Base-by-base conservation (phyloP, 2,113 vertebrate genomes). In the Archilochus colubris region DNA sequence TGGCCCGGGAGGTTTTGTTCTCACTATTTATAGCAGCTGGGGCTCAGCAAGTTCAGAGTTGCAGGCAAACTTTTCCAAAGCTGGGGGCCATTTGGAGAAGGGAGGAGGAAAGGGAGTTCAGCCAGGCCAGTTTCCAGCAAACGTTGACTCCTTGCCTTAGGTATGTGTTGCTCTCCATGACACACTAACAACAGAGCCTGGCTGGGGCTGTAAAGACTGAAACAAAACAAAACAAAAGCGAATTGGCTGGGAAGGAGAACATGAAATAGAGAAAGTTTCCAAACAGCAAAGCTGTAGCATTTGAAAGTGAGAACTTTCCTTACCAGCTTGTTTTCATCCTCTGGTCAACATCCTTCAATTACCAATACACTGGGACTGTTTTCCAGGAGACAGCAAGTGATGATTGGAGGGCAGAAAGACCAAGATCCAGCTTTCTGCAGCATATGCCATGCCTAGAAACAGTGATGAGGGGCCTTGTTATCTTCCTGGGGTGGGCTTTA, bases 121-220 rank as follows among this genome's bases (percentile, higher is more conserved):
- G 91, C 93, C 95, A 95, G 91, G 88, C 67, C 57, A 0, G 1
- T 75, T 94, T 95, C 91, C 86, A 95, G 82, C 93, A 95, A 91
- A 63, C 36, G 69, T 95, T 94, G 95, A 97, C 93, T 94, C 88
- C 93, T 94, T 94, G 73, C 68, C 62, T 95, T 95, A 95, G 91
- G 93, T 94, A 95, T 95, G 96, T 88, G 93, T 82, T 97, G 93
- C 88, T 96, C 27, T 96, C 94, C 86, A 27, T 92, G 96, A 93
- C 91, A 92, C 80, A 16, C 77, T 91, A 90, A 93, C 88, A 95
- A 95, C 92, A 90, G 83, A 74, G 92, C 66, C 91, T 91, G 90
- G 88, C 90, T 88, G 88, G 63, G 68, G 64, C 86, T 74, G 53
- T 50, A 64, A 81, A 75, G 73, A 38, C 2, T 23, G 82, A 92